These are phyloP conservation scores for Diploscapter pachys DNA, from an alignment of 1,140 invertebrate species.

Conservation along the genomic window DNA sequence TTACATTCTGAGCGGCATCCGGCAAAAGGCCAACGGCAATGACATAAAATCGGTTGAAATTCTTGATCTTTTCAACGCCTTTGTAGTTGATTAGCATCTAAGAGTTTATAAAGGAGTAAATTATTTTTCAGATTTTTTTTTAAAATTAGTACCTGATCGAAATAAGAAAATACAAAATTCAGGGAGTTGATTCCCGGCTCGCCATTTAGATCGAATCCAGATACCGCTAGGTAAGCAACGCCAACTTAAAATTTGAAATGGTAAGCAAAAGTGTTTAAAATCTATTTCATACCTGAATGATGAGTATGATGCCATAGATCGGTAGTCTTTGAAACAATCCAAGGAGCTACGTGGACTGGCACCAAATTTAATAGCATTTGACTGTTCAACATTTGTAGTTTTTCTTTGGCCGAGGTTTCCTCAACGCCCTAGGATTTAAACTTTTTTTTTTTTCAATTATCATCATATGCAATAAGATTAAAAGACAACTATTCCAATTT, in stretches of 20 bases:
- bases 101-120: background rate
- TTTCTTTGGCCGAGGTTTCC: conserved; percentile 26
- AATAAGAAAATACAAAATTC: conserved; percentile 33
- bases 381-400: conserved; percentile 19
- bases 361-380: conserved; percentile 33
- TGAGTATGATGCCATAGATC: conserved; percentile 30
- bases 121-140: no score
- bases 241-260: conserved; percentile 2
- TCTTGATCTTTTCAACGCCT: conserved; percentile 54
- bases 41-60: conserved; percentile 46
- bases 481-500: no score
- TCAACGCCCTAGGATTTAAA: conserved; percentile 15
- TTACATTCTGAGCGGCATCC: conserved; percentile 51
- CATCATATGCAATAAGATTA: no score
- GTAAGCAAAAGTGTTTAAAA: no score
- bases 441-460: background rate
- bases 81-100: conserved; percentile 31
- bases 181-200: conserved; percentile 31
- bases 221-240: conserved; percentile 28
- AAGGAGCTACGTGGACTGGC: conserved; percentile 30
- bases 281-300: conserved; percentile 6
- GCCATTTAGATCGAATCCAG: conserved; percentile 29
- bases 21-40: conserved; percentile 55
- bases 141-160: conserved; percentile 12
- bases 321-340: conserved; percentile 12